A percentile compares a stretch with the other conserved stretches of the same genome.
phyloP scores from a whole-genome alignment of 2,888 invertebrate genomes.

The Anodontia alba region DNA sequence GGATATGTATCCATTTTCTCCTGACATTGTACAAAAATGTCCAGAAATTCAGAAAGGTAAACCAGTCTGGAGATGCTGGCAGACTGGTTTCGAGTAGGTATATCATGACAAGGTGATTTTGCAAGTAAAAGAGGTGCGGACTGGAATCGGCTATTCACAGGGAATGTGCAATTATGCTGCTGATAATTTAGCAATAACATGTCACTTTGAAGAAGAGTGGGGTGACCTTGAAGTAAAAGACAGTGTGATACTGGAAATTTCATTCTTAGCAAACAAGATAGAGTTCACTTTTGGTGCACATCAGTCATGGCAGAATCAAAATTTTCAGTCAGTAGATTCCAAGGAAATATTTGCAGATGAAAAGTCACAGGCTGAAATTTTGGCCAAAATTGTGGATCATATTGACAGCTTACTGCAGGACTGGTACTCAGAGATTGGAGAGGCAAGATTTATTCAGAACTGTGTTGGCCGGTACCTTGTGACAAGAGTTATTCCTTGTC shows the following conservation, averaged over 20 bases:
- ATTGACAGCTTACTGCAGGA: conserved; percentile 98
- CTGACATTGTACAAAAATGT: conserved; percentile 65
- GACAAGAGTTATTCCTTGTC: conserved; percentile 96
- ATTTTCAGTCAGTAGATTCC: conserved; percentile 44
- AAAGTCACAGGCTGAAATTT: conserved; percentile 70
- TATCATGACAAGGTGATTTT: conserved; percentile 93
- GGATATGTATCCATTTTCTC: conserved; percentile 68
- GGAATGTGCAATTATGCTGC: conserved; percentile 87
- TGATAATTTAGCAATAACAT: conserved; percentile 78
- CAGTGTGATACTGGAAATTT: conserved; percentile 93
- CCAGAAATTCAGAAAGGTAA: conserved; percentile 55
- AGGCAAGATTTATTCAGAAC: conserved; percentile 97
- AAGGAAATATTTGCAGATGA: conserved; percentile 71
- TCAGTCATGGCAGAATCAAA: conserved; percentile 9
- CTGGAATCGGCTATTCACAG: conserved; percentile 44
- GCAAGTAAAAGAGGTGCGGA: conserved; percentile 86
- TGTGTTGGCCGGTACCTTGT: conserved; percentile 98
- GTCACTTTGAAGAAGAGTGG: conserved; percentile 93
- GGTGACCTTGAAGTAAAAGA: conserved; percentile 91
- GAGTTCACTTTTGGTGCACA: conserved; percentile 66
- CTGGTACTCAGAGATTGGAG: conserved; percentile 98
- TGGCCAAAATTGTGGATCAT: conserved; percentile 95
- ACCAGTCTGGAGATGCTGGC: conserved; percentile 80
- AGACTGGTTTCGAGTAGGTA: conserved; percentile 92
- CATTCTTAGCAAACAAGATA: conserved; percentile 74